phyloP scores from a whole-genome alignment of 1,140 invertebrate genomes.

The Panulirus ornatus region DNA sequence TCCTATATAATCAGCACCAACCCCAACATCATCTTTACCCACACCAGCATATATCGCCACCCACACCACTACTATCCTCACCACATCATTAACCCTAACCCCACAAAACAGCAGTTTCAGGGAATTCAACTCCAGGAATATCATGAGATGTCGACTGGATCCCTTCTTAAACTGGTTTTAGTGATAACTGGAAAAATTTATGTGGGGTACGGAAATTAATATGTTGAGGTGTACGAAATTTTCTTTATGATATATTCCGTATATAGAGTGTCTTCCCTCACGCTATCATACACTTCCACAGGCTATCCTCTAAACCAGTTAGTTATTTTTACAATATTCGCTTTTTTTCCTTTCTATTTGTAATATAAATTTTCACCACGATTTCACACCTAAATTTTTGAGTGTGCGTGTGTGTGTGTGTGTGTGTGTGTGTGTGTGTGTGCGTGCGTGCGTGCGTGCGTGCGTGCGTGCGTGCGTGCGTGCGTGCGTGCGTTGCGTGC shows the following conservation, averaged over 20 bases:
- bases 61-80: too few species aligned
- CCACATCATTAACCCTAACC: too few species aligned
- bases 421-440: slow-evolving; percentile 4
- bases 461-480: not conserved
- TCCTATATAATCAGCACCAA: too few species aligned
- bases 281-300: not conserved
- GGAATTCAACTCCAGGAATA: too few species aligned
- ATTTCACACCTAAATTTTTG: not conserved
- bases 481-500: not conserved
- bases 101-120: too few species aligned
- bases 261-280: not conserved
- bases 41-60: too few species aligned
- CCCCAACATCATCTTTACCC: too few species aligned
- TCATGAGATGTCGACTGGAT: too few species aligned
- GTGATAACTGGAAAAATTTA: too few species aligned
- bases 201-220: too few species aligned
- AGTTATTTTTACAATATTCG: not conserved
- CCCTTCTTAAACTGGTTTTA: too few species aligned
- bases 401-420: not conserved
- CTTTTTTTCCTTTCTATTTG: not conserved
- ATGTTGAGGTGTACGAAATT: not conserved
- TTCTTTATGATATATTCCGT: not conserved
- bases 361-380: not conserved
- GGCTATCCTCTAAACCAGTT: not conserved
- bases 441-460: slow-evolving; percentile 3